Evolutionary conservation across 30 jellyfish, hydroid and myxozoan species (phyloP), one percentile per base, ranked within the genome.

Genomic region (Calvadosia cruxmelitensis): DNA sequence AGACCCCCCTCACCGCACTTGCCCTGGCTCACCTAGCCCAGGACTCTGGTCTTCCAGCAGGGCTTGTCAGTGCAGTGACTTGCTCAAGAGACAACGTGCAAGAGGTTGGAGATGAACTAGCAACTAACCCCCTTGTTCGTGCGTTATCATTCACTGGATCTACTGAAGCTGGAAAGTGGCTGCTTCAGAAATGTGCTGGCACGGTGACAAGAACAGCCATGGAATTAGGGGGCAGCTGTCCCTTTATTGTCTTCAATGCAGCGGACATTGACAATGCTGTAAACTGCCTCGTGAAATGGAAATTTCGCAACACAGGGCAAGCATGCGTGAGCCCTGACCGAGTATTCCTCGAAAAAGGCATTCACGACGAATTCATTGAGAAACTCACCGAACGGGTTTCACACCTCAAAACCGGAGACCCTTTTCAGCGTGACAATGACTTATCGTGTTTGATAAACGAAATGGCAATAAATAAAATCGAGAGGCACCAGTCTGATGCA

Each of bases 221-320:
- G 83, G 99, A 92, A 31, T 75, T 92, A 0, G 99, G 99, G 10
- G 99, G 99, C 7, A 84, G 78, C 71, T 92, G 94, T 3, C 95
- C 99, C 16, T 83, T 84, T 53, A 81, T 92, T 49, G 93, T 92
- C 3, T 92, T 92, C 72, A 64, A 82, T 67, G 61, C 94, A 0
- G 99, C 99, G 2, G 80, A 92, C 71, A 52, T 71, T 16, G 64
- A 75, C n/a, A 33, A 50, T 25, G 94, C 94, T 1, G 81, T 82
- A 3, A 50, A 67, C 1, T 50, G 71, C 29, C 88, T 83, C 16
- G 75, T 68, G 61, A 10, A 48, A 28, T 75, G 95, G 26, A 92
- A 93, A 32, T 82, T 92, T 32, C 63, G 99, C 52, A 86, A 78
- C 51, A 67, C 70, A 33, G 99, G 99, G 10, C 99, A 92, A 68